phyloP scores from a whole-genome alignment of 2,888 invertebrate genomes.

The Coenonympha arcania region DNA sequence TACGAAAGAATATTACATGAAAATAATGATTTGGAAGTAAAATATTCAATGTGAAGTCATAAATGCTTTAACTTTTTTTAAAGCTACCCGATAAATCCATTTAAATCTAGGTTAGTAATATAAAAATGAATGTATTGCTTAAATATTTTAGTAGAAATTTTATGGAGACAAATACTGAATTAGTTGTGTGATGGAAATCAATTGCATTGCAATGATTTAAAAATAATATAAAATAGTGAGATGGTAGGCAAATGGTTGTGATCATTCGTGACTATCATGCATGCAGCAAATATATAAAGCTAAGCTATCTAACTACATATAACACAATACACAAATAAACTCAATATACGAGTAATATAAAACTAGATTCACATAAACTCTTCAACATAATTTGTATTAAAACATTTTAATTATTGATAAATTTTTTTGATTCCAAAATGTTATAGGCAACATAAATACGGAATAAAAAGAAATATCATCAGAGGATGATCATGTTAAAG shows the following conservation, averaged over 20 bases:
- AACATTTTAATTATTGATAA: too few species aligned
- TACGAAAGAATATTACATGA: neutral
- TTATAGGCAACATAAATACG: too few species aligned
- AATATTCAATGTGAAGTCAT: neutral
- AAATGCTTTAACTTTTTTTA: neutral
- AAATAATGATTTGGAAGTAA: neutral
- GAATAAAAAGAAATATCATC: too few species aligned
- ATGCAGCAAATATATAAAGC: constrained; percentile 1
- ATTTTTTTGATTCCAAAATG: too few species aligned
- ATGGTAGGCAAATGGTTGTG: neutral
- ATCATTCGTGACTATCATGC: neutral
- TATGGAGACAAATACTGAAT: neutral
- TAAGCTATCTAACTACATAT: neutral
- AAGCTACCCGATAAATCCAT: neutral
- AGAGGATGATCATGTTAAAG: too few species aligned
- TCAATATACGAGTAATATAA: neutral
- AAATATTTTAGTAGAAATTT: neutral
- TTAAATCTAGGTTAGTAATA: neutral
- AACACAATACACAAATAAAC: too few species aligned
- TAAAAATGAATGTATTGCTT: neutral
- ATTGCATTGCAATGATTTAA: neutral
- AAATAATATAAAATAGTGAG: neutral
- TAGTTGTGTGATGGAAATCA: neutral
- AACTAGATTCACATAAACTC: neutral
- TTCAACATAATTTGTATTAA: neutral